These are phyloP conservation scores for Chionodraco myersi DNA, from an alignment of 2,113 vertebrate genomes.

Conservation along the genomic window DNA sequence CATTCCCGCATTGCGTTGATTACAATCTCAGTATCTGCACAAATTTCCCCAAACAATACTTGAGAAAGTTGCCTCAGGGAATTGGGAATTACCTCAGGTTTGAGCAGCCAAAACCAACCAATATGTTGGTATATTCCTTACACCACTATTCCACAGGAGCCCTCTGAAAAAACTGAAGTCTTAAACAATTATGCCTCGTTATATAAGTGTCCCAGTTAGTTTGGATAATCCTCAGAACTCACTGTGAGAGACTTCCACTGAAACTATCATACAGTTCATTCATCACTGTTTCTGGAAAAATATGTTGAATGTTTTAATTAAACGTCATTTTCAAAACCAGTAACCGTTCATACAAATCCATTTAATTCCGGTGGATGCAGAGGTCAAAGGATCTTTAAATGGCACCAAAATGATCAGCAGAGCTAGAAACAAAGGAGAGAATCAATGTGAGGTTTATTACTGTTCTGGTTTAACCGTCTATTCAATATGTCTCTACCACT, in stretches of 20 bases:
- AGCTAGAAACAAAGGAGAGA: background rate
- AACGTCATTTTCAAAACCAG: too few relatives aligned
- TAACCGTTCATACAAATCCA: background rate
- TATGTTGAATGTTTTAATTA: background rate
- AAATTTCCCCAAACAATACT: too few relatives aligned
- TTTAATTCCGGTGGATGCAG: background rate
- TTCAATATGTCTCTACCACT: background rate
- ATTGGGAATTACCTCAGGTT: too few relatives aligned
- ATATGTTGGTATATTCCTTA: too few relatives aligned
- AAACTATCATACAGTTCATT: too few relatives aligned
- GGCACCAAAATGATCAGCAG: background rate
- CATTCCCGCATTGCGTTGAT: too few relatives aligned
- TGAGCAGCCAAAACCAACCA: too few relatives aligned
- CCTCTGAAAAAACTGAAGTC: background rate
- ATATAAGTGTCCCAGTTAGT: background rate
- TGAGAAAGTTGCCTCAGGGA: too few relatives aligned
- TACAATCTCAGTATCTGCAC: too few relatives aligned
- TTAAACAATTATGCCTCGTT: background rate
- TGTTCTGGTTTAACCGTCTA: background rate
- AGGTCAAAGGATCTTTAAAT: background rate
- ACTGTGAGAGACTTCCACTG: too few relatives aligned
- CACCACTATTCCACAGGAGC: background rate
- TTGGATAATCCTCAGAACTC: conserved; percentile 7
- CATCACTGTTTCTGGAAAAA: background rate
- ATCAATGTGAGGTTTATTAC: background rate